Evolutionary conservation across 1,140 invertebrate species (phyloP).

Genomic region (Brachionus rotundiformis): DNA sequence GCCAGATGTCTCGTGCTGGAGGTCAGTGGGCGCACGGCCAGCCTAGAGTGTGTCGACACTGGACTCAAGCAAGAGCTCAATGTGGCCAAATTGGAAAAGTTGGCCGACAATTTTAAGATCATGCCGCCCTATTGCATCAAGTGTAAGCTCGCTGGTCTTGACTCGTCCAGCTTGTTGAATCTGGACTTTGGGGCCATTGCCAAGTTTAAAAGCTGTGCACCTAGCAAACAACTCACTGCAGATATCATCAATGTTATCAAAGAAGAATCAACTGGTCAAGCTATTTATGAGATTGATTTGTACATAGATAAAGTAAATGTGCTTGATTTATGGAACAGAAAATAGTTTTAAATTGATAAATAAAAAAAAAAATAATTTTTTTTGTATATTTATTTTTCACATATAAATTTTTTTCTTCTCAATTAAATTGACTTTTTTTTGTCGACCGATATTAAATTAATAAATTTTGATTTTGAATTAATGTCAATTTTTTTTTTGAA

Average conservation of each 20-base stretch:
- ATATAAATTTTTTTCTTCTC: not conserved
- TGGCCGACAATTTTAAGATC: constrained; percentile 29
- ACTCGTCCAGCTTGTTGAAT: not conserved
- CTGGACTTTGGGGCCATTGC: not conserved
- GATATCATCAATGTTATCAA: constrained; percentile 2
- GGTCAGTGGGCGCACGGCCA: not conserved
- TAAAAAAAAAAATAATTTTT: no score
- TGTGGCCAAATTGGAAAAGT: constrained; percentile 1
- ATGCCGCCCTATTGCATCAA: constrained; percentile 30
- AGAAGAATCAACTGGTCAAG: not conserved
- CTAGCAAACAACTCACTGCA: not conserved
- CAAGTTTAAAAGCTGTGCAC: not conserved
- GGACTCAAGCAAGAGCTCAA: not conserved
- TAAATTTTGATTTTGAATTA: no score
- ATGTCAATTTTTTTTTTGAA: no score
- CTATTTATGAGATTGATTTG: constrained; percentile 4
- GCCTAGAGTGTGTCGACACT: constrained; percentile 35
- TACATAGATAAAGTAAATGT: constrained; percentile 1
- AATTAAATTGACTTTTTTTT: no score
- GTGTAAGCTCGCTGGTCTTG: constrained; percentile 2
- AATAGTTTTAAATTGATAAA: no score
- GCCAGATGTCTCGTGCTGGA: constrained; percentile 20
- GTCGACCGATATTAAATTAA: no score
- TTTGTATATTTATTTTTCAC: not conserved
- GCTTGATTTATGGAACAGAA: constrained; percentile 14